Evolutionary conservation across 2,888 invertebrate species (phyloP), one percentile per base, ranked within the genome.

Genomic region (Chydorus sphaericus): DNA sequence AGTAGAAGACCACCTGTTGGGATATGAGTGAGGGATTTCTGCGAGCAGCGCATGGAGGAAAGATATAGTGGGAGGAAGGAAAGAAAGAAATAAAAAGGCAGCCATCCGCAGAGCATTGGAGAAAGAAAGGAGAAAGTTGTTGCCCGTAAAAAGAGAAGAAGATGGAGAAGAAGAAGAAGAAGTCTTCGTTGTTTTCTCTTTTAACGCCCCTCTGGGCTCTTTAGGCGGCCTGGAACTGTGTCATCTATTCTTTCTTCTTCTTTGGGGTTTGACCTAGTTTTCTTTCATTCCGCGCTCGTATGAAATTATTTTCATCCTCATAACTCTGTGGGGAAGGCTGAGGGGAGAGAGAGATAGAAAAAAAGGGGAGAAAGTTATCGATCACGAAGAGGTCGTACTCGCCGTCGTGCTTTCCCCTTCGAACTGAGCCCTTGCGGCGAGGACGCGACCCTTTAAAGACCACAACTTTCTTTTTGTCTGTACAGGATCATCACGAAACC

Each of bases 361-460:
- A 36, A 36, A 36, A 36, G 36, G 23, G 18, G 39, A 8, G 39
- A 23, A n/a, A n/a, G n/a, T n/a, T n/a, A n/a, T n/a, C n/a, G n/a
- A n/a, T n/a, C n/a, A 23, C 39, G 39, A 23, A 39, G 39, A 39
- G 18, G 18, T 14, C 20, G 20, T 7, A 38, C 38, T 18, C n/a
- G n/a, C 4, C 39, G 4, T 38, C 8, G 16, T 23, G 44, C 44
- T 44, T 44, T 44, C 44, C 44, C 44, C 44, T 44, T 44, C 44
- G 26, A 44, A 10, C 26, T 3, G 44, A 23, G 39, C n/a, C 44
- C 44, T 28, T n/a, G 28, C 44, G 44, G 44, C 44, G 44, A 44
- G 44, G 44, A 44, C 44, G 44, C 18, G 44, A 44, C 44, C 44
- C 44, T 44, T 44, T n/a, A n/a, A n/a, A n/a, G n/a, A n/a, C n/a